phyloP scores from a whole-genome alignment of 2,113 vertebrate genomes.

The Menura novaehollandiae region DNA sequence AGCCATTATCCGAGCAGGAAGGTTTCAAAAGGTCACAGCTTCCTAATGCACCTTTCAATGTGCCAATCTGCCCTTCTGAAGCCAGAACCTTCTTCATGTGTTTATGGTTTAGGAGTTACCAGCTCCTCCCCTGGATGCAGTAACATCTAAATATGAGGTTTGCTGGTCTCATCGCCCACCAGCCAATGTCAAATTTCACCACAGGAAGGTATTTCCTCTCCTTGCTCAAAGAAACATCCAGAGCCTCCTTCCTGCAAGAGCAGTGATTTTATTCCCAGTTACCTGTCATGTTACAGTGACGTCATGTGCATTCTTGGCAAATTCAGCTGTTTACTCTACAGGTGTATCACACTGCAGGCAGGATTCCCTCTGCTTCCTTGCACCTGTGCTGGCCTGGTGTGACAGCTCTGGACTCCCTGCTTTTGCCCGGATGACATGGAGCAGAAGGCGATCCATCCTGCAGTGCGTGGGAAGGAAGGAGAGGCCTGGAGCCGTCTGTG shows the following conservation, averaged over 20 bases:
- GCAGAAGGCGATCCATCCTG: background rate
- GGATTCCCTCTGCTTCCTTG: background rate
- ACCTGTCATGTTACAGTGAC: background rate
- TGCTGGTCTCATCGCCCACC: background rate
- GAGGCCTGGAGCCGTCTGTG: background rate
- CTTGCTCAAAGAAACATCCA: background rate
- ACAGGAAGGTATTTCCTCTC: background rate
- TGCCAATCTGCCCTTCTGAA: background rate
- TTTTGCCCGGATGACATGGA: background rate
- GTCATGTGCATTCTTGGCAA: background rate
- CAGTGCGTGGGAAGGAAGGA: background rate
- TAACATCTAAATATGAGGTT: background rate
- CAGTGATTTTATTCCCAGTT: accelerated
- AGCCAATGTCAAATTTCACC: background rate
- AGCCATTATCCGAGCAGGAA: background rate
- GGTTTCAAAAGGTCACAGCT: background rate
- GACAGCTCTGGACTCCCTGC: background rate
- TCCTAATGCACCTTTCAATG: background rate
- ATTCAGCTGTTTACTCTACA: background rate
- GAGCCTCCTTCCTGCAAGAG: background rate
- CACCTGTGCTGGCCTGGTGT: background rate
- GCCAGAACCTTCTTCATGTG: background rate
- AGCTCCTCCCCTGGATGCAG: background rate
- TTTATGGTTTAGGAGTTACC: background rate
- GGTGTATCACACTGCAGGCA: background rate